Evolutionary conservation across 2,113 vertebrate species (phyloP).

Genomic region (Oncorhynchus mykiss): DNA sequence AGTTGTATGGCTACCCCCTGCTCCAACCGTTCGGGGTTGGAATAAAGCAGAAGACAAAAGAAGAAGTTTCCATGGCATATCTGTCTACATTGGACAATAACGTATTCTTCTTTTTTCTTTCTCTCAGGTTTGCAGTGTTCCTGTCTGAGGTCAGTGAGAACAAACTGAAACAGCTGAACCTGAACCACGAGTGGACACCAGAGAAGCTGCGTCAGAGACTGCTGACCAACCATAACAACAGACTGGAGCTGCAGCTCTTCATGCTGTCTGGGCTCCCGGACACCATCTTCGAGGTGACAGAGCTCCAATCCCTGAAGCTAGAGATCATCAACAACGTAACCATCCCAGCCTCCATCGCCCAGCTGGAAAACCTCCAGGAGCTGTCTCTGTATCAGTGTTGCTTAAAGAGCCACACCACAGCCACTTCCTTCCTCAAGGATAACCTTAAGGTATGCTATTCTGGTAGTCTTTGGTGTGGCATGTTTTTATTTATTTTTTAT

Average conservation of each 20-base stretch:
- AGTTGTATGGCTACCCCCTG: too few species aligned
- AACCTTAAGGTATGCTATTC: constrained; percentile 83
- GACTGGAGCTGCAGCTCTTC: constrained; percentile 92
- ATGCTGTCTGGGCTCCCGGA: constrained; percentile 96
- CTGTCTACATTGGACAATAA: too few species aligned
- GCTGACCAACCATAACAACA: constrained; percentile 84
- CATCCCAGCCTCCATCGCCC: constrained; percentile 88
- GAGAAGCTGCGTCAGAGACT: constrained; percentile 93
- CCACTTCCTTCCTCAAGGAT: constrained; percentile 90
- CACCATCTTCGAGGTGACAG: constrained; percentile 93
- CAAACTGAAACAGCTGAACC: constrained; percentile 94
- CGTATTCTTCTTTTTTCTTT: too few species aligned
- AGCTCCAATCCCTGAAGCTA: constrained; percentile 93
- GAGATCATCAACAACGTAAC: constrained; percentile 97
- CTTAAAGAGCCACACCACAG: constrained; percentile 89
- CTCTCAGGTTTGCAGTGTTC: constrained; percentile 88
- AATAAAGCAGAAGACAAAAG: too few species aligned
- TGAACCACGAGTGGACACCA: constrained; percentile 96
- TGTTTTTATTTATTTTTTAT: too few species aligned
- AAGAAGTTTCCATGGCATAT: too few species aligned
- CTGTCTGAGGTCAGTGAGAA: constrained; percentile 98
- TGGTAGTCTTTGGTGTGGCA: too few species aligned
- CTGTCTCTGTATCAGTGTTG: constrained; percentile 91
- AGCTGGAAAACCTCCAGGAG: constrained; percentile 92
- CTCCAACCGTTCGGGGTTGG: too few species aligned